phyloP scores from a whole-genome alignment of 2,797 vertebrate species.

The Lepus townsendii region DNA sequence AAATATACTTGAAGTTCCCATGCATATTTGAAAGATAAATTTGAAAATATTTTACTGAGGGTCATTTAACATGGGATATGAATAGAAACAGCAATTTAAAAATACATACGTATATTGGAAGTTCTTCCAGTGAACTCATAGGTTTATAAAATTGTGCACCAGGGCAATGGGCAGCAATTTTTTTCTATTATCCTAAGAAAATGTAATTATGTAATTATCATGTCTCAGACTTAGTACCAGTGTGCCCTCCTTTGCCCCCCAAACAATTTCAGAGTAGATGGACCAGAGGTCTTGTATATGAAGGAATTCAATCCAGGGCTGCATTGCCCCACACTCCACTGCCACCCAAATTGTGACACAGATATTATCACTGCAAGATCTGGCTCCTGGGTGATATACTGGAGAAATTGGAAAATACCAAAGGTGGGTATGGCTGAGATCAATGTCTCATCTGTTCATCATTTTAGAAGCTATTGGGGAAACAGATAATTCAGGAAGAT shows the following conservation, averaged over 20 bases:
- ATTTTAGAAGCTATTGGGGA: background rate
- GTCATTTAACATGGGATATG: background rate
- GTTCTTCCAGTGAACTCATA: background rate
- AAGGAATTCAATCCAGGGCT: background rate
- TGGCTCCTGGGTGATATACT: fast-evolving
- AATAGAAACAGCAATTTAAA: background rate
- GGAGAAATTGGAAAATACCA: background rate
- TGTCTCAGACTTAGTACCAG: background rate
- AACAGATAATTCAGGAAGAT: background rate
- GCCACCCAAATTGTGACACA: background rate
- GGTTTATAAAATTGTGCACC: background rate
- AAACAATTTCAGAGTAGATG: background rate
- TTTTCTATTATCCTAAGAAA: background rate
- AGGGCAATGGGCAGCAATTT: background rate
- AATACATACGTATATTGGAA: background rate
- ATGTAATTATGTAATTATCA: background rate
- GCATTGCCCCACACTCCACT: fast-evolving
- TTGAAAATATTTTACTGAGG: background rate
- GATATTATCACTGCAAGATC: background rate
- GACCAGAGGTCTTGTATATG: background rate
- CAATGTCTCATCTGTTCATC: background rate
- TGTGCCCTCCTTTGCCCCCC: background rate
- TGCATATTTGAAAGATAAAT: background rate
- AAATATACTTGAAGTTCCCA: too few species aligned
- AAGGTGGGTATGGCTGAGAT: fast-evolving